These are phyloP conservation scores for Tridacna gigas DNA, from an alignment of 2,888 invertebrate genomes.

Conservation along the genomic window DNA sequence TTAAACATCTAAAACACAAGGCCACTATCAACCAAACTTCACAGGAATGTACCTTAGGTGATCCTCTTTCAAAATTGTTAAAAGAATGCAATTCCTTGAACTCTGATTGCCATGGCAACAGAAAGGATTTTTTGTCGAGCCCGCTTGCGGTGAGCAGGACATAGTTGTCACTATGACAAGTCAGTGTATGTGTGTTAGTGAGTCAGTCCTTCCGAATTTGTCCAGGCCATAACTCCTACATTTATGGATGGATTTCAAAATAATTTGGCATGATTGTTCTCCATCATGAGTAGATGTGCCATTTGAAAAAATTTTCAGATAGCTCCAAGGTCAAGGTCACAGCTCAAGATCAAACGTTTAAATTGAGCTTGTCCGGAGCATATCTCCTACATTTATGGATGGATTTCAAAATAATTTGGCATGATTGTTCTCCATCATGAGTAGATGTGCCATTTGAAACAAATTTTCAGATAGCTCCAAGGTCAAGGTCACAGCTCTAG, in stretches of 20 bases:
- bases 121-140: constrained; percentile 1
- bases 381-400: constrained; percentile 7
- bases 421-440: constrained; percentile 5
- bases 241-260: constrained; percentile 8
- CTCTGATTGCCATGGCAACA: no score
- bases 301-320: constrained; percentile 6
- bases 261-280: constrained; percentile 4
- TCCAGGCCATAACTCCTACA: constrained; percentile 24
- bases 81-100: no score
- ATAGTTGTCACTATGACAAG: constrained; percentile 2
- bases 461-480: not conserved
- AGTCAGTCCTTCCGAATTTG: constrained; percentile 3
- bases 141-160: constrained; percentile 17
- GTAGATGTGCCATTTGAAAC: constrained; percentile 9
- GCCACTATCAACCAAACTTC: no score
- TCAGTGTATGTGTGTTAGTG: constrained; percentile 8
- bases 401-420: constrained; percentile 5
- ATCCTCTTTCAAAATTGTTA: no score
- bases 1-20: no score
- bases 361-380: constrained; percentile 14
- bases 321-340: constrained; percentile 1
- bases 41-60: no score
- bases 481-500: constrained; percentile 7
- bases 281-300: constrained; percentile 12
- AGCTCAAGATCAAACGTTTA: not conserved